phyloP scores from a whole-genome alignment of 2,888 invertebrate species.

The Luffia ferchaultella region DNA sequence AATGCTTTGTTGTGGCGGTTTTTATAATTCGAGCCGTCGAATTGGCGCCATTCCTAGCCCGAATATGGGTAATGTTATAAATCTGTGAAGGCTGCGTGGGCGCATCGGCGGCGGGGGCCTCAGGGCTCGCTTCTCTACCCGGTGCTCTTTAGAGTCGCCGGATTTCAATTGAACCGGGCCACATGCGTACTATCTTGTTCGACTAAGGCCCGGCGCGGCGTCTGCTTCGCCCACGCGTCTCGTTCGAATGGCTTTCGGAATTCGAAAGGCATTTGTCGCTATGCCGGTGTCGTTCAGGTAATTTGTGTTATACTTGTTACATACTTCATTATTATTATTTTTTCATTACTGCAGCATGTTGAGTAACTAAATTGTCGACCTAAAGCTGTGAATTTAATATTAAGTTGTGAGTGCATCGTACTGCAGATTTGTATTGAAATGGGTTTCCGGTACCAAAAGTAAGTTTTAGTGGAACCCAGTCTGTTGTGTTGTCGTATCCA shows the following conservation, averaged over 20 bases:
- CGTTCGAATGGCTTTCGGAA: conserved; percentile 36
- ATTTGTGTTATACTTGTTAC: conserved; percentile 2
- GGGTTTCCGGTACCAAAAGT: too few relatives aligned
- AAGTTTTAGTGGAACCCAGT: too few relatives aligned
- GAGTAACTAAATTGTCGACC: too few relatives aligned
- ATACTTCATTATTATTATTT: background rate
- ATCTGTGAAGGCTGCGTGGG: conserved; percentile 37
- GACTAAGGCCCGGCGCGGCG: conserved; percentile 23
- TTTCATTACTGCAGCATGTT: too few relatives aligned
- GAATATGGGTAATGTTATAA: conserved; percentile 65
- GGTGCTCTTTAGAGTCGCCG: conserved; percentile 4
- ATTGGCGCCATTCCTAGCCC: conserved; percentile 59
- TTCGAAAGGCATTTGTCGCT: conserved; percentile 60
- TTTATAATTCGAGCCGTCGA: conserved; percentile 61
- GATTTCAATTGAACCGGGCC: conserved; percentile 47
- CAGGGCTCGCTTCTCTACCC: conserved; percentile 21
- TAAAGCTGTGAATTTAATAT: too few relatives aligned
- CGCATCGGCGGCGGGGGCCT: conserved; percentile 36
- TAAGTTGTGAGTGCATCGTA: too few relatives aligned
- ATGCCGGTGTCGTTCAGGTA: conserved; percentile 21
- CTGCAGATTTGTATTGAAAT: too few relatives aligned
- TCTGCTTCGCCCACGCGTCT: conserved; percentile 42
- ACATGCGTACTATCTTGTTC: conserved; percentile 32
- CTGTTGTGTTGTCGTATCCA: too few relatives aligned
- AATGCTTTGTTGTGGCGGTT: conserved; percentile 36